phyloP scores from a whole-genome alignment of 1,140 invertebrate genomes.

The Camponotus vicinus region DNA sequence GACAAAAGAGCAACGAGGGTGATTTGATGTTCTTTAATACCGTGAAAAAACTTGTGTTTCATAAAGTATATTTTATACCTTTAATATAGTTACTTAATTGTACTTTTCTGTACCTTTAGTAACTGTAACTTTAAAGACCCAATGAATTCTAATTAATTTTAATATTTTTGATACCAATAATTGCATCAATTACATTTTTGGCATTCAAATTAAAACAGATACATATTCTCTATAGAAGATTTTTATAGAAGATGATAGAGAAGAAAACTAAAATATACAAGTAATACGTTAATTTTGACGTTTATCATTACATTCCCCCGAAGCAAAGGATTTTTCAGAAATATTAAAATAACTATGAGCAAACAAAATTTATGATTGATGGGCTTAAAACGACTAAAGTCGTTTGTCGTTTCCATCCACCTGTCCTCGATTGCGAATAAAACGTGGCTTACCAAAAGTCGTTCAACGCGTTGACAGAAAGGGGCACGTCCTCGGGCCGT shows the following conservation, averaged over 20 bases:
- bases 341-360: neutral
- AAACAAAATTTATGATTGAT: too few species aligned
- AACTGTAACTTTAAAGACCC: too few species aligned
- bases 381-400: too few species aligned
- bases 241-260: neutral
- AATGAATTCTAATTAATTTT: too few species aligned
- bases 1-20: neutral
- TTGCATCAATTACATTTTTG: neutral
- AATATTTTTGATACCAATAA: too few species aligned
- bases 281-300: neutral
- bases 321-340: neutral
- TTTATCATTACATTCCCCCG: neutral
- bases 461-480: slow-evolving; percentile 51
- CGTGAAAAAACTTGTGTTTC: neutral
- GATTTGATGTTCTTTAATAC: neutral
- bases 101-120: too few species aligned
- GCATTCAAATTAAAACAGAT: neutral
- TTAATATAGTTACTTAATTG: too few species aligned
- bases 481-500: slow-evolving; percentile 48
- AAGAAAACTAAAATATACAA: neutral
- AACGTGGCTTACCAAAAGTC: slow-evolving; percentile 50
- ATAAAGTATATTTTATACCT: neutral
- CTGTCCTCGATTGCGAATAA: neutral
- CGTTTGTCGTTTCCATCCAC: neutral
- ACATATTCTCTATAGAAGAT: neutral